Base-by-base conservation (phyloP, 2,113 vertebrate genomes). In the Gila orcuttii region DNA sequence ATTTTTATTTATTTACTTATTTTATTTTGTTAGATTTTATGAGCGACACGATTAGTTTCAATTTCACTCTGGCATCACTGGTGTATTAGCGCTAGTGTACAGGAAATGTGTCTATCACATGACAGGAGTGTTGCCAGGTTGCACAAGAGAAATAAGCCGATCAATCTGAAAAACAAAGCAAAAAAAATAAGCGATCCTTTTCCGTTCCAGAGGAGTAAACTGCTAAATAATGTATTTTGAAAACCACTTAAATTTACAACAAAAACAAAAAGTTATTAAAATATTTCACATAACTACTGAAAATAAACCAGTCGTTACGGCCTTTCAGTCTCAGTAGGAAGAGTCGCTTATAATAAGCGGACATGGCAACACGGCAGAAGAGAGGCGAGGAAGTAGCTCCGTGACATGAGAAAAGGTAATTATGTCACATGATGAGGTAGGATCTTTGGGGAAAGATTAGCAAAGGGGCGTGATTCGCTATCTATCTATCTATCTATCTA, bases 71-170 rank as follows among this genome's bases (percentile, higher is more conserved):
- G 13, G 42, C 78, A 23, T 19, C 28, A 52, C 76, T 78, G 39
- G 11, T 55, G 19, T 42, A 33, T 28, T 42, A 45, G n/a, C 15
- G n/a, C 7, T 21, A 8, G 23, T 52, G 62, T 69, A 52, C 45
- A 82, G 79, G 79, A 82, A 50, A 68, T 23, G 45, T 31, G 42
- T 52, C 13, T 21, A 7, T 82, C 79, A 82, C 42, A 33, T 68
- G 79, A 82, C 25, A 42, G 2, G 3, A 7, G 3, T 4, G 74
- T 76, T 76, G 74, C 74, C 74, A 76, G 45, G 25, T 77, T 77
- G 75, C 71, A 13, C 1, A 31, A 33, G 1, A 52, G 17, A 31
- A 33, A 31, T 3, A 6, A 33, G 3, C 3, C 10, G 0, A 8
- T 36, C 7, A 33, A 8, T 36, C 10, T 42, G 11, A 73, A 73